These are phyloP conservation scores for Villa cingulata DNA, from an alignment of 2,888 invertebrate genomes.

Conservation along the genomic window DNA sequence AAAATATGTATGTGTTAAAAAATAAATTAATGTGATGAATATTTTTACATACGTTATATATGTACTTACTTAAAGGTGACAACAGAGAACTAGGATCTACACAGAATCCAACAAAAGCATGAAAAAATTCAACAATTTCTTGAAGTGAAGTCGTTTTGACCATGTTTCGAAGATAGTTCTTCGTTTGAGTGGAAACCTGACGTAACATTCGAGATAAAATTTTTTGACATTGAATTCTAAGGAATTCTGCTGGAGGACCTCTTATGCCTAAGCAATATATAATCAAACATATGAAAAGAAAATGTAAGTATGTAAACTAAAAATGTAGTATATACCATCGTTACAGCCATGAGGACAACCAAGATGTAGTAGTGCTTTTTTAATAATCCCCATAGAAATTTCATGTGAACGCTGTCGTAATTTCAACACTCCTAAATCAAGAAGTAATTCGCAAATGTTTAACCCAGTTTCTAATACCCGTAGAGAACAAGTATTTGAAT, in stretches of 20 bases:
- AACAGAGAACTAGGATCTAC: conserved; percentile 74
- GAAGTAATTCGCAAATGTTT: conserved; percentile 78
- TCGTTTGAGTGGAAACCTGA: conserved; percentile 41
- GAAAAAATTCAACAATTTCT: conserved; percentile 85
- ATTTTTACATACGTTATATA: no score
- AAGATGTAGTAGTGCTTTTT: conserved; percentile 55
- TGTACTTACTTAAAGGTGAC: conserved; percentile 72
- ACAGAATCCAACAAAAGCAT: conserved; percentile 92
- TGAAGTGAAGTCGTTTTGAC: conserved; percentile 62
- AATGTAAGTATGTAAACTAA: background rate
- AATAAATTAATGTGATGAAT: no score
- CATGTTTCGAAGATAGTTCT: conserved; percentile 51
- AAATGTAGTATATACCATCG: conserved; percentile 42
- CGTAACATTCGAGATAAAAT: conserved; percentile 64
- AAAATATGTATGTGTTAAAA: no score
- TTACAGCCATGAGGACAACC: conserved; percentile 93
- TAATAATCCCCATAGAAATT: conserved; percentile 34
- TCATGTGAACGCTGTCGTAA: conserved; percentile 36
- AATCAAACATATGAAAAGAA: background rate
- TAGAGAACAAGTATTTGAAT: conserved; percentile 68
- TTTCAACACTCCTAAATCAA: conserved; percentile 78
- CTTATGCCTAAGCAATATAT: conserved; percentile 39
- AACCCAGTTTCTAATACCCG: conserved; percentile 86
- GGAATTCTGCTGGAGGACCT: conserved; percentile 79
- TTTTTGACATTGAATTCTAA: conserved; percentile 74